Evolutionary conservation across 2,888 invertebrate genomes (phyloP).

Genomic region (Luffia ferchaultella): DNA sequence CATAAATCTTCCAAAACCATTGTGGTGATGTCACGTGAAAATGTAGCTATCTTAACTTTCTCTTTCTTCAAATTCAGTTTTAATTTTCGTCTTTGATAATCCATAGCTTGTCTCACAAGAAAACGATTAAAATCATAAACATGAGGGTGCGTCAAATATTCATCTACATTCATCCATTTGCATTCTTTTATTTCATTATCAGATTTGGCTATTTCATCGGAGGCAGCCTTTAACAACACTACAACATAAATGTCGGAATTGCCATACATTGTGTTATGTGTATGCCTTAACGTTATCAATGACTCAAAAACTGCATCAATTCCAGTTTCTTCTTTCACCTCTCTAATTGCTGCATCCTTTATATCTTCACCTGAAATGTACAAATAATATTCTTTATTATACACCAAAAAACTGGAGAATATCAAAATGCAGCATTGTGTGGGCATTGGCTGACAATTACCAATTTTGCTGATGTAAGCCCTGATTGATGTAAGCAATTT

Average conservation of each 20-base stretch:
- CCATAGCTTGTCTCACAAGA: constrained; percentile 72
- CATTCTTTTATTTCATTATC: constrained; percentile 80
- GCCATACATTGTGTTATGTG: constrained; percentile 76
- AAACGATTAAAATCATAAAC: constrained; percentile 77
- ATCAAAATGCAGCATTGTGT: no score
- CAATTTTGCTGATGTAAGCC: no score
- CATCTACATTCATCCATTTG: constrained; percentile 83
- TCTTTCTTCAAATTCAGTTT: constrained; percentile 66
- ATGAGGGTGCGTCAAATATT: constrained; percentile 74
- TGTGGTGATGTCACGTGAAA: constrained; percentile 36
- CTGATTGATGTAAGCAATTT: no score
- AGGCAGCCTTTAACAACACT: constrained; percentile 73
- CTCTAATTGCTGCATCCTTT: constrained; percentile 81
- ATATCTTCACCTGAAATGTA: constrained; percentile 78
- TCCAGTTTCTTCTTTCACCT: constrained; percentile 92
- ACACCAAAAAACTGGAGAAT: no score
- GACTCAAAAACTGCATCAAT: constrained; percentile 78
- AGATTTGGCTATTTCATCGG: constrained; percentile 71
- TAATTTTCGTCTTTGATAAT: constrained; percentile 68
- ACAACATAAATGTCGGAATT: constrained; percentile 91
- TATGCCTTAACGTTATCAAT: constrained; percentile 80
- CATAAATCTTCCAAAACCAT: constrained; percentile 36
- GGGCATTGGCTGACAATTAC: no score
- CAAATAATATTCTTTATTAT: no score
- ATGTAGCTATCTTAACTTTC: constrained; percentile 30